phyloP scores from a whole-genome alignment of 2,888 invertebrate genomes.

The Nudaria mundana region DNA sequence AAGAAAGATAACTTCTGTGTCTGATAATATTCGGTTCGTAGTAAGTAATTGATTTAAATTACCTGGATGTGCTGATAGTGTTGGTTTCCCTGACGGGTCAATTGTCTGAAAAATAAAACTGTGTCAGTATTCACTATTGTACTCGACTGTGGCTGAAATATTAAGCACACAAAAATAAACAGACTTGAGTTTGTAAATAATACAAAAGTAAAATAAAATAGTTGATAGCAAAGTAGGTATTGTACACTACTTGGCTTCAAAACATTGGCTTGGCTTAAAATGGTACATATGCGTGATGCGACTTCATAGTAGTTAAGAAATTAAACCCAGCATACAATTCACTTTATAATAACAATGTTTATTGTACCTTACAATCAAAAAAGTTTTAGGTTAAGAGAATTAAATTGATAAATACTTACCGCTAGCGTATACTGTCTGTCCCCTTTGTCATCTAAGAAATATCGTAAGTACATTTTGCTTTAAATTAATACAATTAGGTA shows the following conservation, averaged over 20 bases:
- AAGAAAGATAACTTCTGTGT: neutral
- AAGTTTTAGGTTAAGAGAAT: constrained; percentile 34
- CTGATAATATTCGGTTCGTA: neutral
- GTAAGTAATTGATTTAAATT: no score
- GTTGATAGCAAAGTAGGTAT: no score
- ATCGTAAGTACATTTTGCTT: constrained; percentile 69
- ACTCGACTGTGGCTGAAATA: neutral
- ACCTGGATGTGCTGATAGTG: constrained; percentile 94
- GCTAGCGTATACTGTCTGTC: constrained; percentile 92
- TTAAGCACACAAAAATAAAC: neutral
- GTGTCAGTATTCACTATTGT: neutral
- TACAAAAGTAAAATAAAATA: no score
- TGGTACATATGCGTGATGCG: no score
- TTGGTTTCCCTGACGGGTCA: constrained; percentile 89
- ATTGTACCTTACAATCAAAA: constrained; percentile 33
- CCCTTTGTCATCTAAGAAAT: constrained; percentile 86
- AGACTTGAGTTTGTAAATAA: no score
- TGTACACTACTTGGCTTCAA: no score
- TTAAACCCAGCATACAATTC: no score
- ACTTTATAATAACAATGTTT: no score
- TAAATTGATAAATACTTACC: constrained; percentile 72
- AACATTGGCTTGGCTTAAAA: no score
- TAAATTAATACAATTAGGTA: no score
- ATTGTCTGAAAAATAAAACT: constrained; percentile 83
- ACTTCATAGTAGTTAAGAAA: no score